phyloP scores from a whole-genome alignment of 2,113 vertebrate species.

The Sterrhoptilus dennistouni region DNA sequence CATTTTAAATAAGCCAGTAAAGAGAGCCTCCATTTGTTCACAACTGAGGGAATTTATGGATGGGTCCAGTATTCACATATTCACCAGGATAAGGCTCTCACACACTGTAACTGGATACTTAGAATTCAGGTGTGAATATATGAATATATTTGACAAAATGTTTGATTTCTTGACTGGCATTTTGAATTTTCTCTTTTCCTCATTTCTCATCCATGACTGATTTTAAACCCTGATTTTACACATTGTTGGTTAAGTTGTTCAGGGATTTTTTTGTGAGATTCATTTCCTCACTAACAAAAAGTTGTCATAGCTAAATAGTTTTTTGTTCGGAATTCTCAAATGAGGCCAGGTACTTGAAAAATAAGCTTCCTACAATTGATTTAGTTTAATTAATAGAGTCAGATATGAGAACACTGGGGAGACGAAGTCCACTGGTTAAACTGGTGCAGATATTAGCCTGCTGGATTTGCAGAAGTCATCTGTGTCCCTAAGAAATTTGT shows the following conservation, averaged over 20 bases:
- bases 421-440: not conserved
- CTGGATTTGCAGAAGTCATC: not conserved
- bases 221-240: not conserved
- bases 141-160: not conserved
- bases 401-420: not conserved
- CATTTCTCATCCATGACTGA: not conserved
- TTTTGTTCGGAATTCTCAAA: not conserved
- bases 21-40: not conserved
- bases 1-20: not conserved
- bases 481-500: not conserved
- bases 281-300: not conserved
- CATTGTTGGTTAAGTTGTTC: not conserved
- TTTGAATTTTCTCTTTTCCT: not conserved
- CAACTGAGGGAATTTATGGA: not conserved
- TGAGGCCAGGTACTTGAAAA: not conserved
- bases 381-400: not conserved
- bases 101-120: not conserved
- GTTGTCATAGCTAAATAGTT: not conserved
- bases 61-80: not conserved
- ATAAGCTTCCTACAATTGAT: not conserved
- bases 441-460: not conserved
- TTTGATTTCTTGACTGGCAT: not conserved
- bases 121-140: not conserved
- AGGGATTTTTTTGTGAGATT: not conserved
- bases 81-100: not conserved